Evolutionary conservation across 2,888 invertebrate species (phyloP), one percentile per base, ranked within the genome.

Genomic region (Rhimphoctona megacephalus): DNA sequence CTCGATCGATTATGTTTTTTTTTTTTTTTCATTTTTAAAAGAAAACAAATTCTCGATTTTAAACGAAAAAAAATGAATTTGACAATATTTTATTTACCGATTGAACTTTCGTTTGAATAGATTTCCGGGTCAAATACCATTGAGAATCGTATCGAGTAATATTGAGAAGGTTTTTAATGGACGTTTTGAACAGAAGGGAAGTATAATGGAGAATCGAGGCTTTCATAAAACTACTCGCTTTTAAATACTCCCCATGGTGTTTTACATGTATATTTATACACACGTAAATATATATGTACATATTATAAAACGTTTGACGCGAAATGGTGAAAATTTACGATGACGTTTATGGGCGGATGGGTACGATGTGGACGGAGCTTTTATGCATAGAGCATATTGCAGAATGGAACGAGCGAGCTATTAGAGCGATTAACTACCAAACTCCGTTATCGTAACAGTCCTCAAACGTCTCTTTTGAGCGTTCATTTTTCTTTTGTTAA

Each of bases 261-360:
- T 61, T 61, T 6, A 61, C 17, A 30, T 17, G 30, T 30, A 7
- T 30, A 61, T 61, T 30, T 30, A 30, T 61, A 5, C 17, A 30
- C 2, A 14, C 3, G 36, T 54, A 54, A 49, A 46, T 11, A 69
- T 82, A 7, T 64, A 17, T 69, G 49, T 69, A 61, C 8, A 43
- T 25, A 69, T 74, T 72, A 70, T 54, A 85, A 76, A 54, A 69
- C 39, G 49, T 79, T 72, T 78, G 72, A 85, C 82, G 85, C 43
- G 61, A 82, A 82, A 79, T 76, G 69, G 82, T 82, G 79, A 66
- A 76, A 85, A 87, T 87, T 87, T 87, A 87, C 81, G 87, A 72
- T 73, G 87, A 85, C 85, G 76, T 85, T 87, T 87, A 87, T 85
- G 82, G 79, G 79, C 69, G 73, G 79, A 69, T 76, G 69, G 73